phyloP scores from a whole-genome alignment of 2,113 vertebrate species.

The Paraplagusia blochii region DNA sequence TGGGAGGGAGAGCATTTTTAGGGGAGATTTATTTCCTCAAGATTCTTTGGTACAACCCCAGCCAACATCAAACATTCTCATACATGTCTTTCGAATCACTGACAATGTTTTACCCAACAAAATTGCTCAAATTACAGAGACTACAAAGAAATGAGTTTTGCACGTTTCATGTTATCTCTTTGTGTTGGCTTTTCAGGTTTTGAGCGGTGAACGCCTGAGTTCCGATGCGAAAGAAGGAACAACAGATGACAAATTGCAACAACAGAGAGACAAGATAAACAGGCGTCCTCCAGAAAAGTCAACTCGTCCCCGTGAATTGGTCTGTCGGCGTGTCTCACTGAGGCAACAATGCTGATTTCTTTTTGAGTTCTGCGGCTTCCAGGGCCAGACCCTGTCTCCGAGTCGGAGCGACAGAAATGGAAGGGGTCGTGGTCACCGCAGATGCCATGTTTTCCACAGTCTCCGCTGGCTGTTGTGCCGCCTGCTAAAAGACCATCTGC shows the following conservation, averaged over 20 bases:
- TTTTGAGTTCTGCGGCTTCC: conserved; percentile 68
- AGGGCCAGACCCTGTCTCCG: conserved; percentile 61
- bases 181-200: conserved; percentile 21
- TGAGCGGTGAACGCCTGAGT: conserved; percentile 29
- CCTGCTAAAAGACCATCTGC: conserved; percentile 57
- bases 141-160: conserved; percentile 37
- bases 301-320: conserved; percentile 58
- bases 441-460: conserved; percentile 62
- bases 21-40: conserved; percentile 47
- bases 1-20: conserved; percentile 50
- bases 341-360: conserved; percentile 65
- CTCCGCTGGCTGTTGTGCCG: conserved; percentile 37
- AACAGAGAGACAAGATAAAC: conserved; percentile 63
- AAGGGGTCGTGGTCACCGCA: conserved; percentile 49
- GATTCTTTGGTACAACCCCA: conserved; percentile 35
- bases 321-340: conserved; percentile 56
- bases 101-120: conserved; percentile 14
- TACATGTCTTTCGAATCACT: conserved; percentile 28
- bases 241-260: conserved; percentile 57
- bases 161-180: conserved; percentile 9
- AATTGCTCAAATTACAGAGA: conserved; percentile 32
- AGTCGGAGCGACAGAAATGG: conserved; percentile 53
- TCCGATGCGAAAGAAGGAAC: conserved; percentile 48
- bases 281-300: conserved; percentile 51
- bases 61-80: conserved; percentile 37